Conservation (phyloP, 2,888 invertebrate species). For the Dendrolimus houi region DNA sequence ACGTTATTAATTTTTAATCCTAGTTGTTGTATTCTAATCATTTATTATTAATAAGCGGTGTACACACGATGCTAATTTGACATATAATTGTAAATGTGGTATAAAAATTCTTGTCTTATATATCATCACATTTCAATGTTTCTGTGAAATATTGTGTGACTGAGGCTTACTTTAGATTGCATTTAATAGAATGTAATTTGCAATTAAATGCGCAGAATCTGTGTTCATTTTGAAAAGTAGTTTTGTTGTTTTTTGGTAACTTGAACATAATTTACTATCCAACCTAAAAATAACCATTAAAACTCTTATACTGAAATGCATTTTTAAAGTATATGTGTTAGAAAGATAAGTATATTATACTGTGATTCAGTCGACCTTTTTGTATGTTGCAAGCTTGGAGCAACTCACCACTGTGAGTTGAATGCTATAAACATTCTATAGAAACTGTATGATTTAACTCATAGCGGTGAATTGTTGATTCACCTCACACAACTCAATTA, state of each 20-base stretch:
- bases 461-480: too few species aligned
- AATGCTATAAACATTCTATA: too few species aligned
- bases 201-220: constrained; percentile 41
- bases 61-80: constrained; percentile 8
- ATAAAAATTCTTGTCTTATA: neutral
- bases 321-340: too few species aligned
- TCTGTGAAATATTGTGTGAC: constrained; percentile 14
- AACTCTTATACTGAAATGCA: too few species aligned
- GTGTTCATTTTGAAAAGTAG: constrained; percentile 46
- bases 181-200: constrained; percentile 41
- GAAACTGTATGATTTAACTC: too few species aligned
- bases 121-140: constrained; percentile 3
- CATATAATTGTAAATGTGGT: neutral
- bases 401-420: too few species aligned
- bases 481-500: too few species aligned
- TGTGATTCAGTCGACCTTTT: too few species aligned
- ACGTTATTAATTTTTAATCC: neutral
- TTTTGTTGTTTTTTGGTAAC: constrained; percentile 17
- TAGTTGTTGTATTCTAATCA: constrained; percentile 6
- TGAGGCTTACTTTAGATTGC: constrained; percentile 30
- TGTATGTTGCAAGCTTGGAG: too few species aligned
- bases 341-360: too few species aligned
- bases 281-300: neutral
- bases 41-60: constrained; percentile 12
- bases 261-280: neutral